Evolutionary conservation across 1,140 invertebrate genomes (phyloP).

Genomic region (Brachionus rubens): DNA sequence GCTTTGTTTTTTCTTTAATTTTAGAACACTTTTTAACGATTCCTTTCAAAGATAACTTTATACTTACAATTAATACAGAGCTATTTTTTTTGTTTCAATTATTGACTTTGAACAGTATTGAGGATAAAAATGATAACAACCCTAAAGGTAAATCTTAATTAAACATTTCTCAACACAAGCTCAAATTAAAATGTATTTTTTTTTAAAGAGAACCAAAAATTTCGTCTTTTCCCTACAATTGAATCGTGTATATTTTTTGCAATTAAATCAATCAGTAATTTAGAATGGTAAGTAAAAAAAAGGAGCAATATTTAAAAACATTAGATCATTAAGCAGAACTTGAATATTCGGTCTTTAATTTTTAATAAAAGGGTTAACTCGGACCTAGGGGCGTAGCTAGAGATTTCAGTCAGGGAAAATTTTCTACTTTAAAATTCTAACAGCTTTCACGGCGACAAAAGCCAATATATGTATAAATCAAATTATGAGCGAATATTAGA

Average conservation of each 20-base stretch:
- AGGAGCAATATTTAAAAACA: too few species aligned
- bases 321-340: too few species aligned
- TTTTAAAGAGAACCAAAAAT: background rate
- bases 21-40: background rate
- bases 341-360: too few species aligned
- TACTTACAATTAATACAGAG: constrained; percentile 30
- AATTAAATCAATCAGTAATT: constrained; percentile 4
- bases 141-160: background rate
- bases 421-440: too few species aligned
- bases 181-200: too few species aligned
- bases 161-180: background rate
- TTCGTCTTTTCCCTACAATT: background rate
- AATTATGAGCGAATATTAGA: too few species aligned
- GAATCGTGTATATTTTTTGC: constrained; percentile 45
- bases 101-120: constrained; percentile 21
- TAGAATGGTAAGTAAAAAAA: constrained; percentile 38
- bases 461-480: too few species aligned
- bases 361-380: too few species aligned
- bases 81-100: constrained; percentile 43
- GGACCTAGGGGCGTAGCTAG: too few species aligned
- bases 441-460: too few species aligned
- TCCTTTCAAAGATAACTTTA: constrained; percentile 46
- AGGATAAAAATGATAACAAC: constrained; percentile 14
- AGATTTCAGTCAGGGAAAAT: too few species aligned
- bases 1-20: background rate